phyloP scores from a whole-genome alignment of 2,797 vertebrate species.

The Gymnodraco acuticeps region DNA sequence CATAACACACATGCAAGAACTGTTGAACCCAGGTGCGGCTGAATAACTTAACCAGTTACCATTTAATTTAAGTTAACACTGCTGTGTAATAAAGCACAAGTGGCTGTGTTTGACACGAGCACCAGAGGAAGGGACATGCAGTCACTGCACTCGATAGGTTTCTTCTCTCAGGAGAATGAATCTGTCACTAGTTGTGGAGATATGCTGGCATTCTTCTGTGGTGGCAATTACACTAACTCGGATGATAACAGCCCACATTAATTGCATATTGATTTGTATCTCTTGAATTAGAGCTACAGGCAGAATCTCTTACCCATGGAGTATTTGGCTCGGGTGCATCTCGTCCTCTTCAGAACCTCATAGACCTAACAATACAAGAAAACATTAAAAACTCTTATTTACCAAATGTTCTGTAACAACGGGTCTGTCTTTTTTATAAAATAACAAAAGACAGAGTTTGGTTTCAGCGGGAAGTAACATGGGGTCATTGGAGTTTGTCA shows the following conservation, averaged over 20 bases:
- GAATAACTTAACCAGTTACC: neutral
- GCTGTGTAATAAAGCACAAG: neutral
- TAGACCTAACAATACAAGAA: constrained; percentile 87
- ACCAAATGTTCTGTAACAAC: neutral
- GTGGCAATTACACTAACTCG: neutral
- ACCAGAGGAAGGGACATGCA: neutral
- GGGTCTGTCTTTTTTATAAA: too few relatives aligned
- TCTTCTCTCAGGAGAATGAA: neutral
- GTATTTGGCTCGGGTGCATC: constrained; percentile 90
- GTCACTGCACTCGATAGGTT: neutral
- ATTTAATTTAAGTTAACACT: neutral
- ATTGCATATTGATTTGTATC: constrained; percentile 3
- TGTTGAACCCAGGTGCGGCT: neutral
- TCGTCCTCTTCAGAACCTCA: constrained; percentile 94
- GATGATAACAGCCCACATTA: constrained; percentile 6
- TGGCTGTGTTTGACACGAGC: neutral
- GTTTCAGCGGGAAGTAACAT: too few relatives aligned
- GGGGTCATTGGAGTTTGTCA: too few relatives aligned
- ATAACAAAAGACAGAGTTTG: too few relatives aligned
- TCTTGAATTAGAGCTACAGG: neutral
- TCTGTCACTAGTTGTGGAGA: neutral
- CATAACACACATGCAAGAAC: neutral
- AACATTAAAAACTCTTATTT: neutral
- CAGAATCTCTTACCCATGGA: constrained; percentile 89
- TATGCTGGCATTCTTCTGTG: neutral